These are phyloP conservation scores for Lophius piscatorius DNA, from an alignment of 2,113 vertebrate genomes.

Conservation along the genomic window DNA sequence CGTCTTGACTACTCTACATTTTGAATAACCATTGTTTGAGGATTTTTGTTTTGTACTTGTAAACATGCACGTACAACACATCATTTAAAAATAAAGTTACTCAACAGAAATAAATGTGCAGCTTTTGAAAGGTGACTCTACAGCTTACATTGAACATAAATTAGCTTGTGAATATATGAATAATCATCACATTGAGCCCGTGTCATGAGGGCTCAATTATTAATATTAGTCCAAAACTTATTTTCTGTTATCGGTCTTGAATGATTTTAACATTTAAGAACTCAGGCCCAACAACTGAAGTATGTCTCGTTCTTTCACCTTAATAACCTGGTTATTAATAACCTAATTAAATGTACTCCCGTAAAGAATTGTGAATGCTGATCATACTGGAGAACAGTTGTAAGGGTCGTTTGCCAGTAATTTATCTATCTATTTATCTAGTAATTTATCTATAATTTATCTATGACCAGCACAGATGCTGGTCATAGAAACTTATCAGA, in stretches of 20 bases:
- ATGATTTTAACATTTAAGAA: background rate
- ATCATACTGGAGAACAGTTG: constrained; percentile 45
- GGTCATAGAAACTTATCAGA: constrained; percentile 34
- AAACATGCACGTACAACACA: too few species aligned
- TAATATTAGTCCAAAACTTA: background rate
- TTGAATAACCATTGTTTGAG: background rate
- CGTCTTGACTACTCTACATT: background rate
- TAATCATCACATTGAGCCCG: constrained; percentile 9
- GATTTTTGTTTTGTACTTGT: too few species aligned
- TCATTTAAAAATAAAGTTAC: constrained; percentile 1
- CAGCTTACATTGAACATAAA: background rate
- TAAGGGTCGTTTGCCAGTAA: constrained; percentile 23
- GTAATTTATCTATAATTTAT: too few species aligned
- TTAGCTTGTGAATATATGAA: constrained; percentile 24
- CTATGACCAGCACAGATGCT: constrained; percentile 40
- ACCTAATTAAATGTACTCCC: constrained; percentile 17
- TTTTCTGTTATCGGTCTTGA: background rate
- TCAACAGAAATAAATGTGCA: too few species aligned
- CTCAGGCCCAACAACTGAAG: background rate
- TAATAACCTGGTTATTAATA: constrained; percentile 26
- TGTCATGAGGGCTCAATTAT: background rate
- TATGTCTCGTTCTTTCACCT: constrained; percentile 6
- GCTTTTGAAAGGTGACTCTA: constrained; percentile 16
- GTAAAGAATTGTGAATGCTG: constrained; percentile 24
- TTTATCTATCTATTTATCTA: too few species aligned